Evolutionary conservation across 2,888 invertebrate genomes (phyloP).

Genomic region (Chrysolina haemoptera): DNA sequence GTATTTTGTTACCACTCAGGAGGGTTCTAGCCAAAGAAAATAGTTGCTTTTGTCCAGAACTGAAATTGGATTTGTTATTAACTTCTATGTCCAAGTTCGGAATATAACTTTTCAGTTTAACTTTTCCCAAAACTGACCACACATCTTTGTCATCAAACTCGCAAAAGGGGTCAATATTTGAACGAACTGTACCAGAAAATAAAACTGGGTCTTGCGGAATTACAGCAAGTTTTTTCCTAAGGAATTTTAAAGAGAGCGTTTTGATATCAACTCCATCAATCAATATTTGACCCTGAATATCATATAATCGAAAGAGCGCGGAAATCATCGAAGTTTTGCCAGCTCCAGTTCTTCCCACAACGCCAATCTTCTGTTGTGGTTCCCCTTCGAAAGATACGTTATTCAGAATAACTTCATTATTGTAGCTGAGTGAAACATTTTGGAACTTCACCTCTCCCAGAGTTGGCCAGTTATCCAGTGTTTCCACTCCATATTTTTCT

Average conservation of each 20-base stretch:
- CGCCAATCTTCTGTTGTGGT: constrained; percentile 80
- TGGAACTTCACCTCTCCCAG: constrained; percentile 79
- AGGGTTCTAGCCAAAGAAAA: constrained; percentile 79
- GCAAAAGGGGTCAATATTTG: constrained; percentile 74
- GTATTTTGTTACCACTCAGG: constrained; percentile 76
- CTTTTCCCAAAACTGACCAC: constrained; percentile 84
- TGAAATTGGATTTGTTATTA: constrained; percentile 60
- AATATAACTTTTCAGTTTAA: constrained; percentile 70
- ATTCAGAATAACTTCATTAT: constrained; percentile 80
- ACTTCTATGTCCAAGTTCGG: constrained; percentile 69
- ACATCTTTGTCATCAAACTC: constrained; percentile 82
- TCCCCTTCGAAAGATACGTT: constrained; percentile 78
- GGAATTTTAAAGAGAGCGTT: constrained; percentile 80
- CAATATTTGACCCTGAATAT: constrained; percentile 80
- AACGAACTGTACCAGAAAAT: constrained; percentile 88
- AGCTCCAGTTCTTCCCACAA: constrained; percentile 87
- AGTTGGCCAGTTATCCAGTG: constrained; percentile 79
- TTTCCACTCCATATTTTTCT: constrained; percentile 59
- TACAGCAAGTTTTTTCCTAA: constrained; percentile 83
- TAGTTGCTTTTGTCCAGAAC: constrained; percentile 76
- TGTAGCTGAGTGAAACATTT: constrained; percentile 81
- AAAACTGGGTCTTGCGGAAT: constrained; percentile 90
- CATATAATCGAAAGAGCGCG: constrained; percentile 85
- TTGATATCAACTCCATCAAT: constrained; percentile 85
- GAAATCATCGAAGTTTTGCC: constrained; percentile 85